Base-by-base conservation (phyloP, 53 echinoderm and acorn worm species). In the Zoroaster sp. region DNA sequence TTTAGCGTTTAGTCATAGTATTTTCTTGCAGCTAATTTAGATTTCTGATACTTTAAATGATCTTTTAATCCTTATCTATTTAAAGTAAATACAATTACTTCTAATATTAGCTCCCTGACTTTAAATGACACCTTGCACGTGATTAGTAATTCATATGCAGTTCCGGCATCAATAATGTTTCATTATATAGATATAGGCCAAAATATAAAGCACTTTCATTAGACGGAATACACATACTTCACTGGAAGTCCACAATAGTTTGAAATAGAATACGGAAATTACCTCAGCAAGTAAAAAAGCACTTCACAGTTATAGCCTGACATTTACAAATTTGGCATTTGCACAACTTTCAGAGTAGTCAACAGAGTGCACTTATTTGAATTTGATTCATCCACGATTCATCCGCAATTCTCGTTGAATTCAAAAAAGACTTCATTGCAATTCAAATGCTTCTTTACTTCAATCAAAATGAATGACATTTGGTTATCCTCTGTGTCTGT, bases 241-340 rank as follows among this genome's bases (percentile, higher is more conserved):
- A 8, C 63, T 28, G 63, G 28, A 28, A 59, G 10, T 25, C 28
- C 63, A 59, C n/a, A n/a, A n/a, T n/a, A n/a, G n/a, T n/a, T n/a
- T n/a, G n/a, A n/a, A n/a, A n/a, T n/a, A n/a, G n/a, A n/a, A n/a
- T n/a, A n/a, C n/a, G n/a, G n/a, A n/a, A n/a, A n/a, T n/a, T n/a
- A n/a, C n/a, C n/a, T n/a, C n/a, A n/a, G n/a, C n/a, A n/a, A n/a
- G n/a, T 28, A 32, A 41, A 80, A 80, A 66, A 10, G 42, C 11
- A 66, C 23, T 17, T 18, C 34, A 2, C 66, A 12, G 11, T 6
- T 35, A 46, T 46, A 34, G 54, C 52, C 11, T 85, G 85, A 71
- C 85, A 51, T 47, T 37, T 47, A 85, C 47, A 40, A n/a, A 15
- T 21, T 67, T 82, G 67, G 18, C 69, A 83, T 49, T 47, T 85